Conservation (phyloP, 2,888 invertebrate genomes). For the Synanthedon andrenaeformis region DNA sequence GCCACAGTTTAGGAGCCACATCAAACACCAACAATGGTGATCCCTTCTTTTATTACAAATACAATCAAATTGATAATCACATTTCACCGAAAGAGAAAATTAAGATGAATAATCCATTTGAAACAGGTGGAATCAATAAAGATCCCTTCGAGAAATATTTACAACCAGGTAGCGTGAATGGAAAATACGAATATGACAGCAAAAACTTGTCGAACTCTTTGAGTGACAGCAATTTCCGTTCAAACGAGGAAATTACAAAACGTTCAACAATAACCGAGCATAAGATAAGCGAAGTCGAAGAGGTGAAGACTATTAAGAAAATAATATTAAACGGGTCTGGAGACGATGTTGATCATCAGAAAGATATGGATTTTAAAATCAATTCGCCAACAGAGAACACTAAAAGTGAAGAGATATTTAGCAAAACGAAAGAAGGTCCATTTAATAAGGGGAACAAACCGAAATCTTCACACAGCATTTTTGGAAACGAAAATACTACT, state of each 20-base stretch:
- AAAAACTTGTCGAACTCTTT: constrained; percentile 40
- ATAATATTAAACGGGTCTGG: constrained; percentile 48
- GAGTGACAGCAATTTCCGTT: constrained; percentile 45
- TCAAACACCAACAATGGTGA: constrained; percentile 23
- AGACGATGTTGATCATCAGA: constrained; percentile 8
- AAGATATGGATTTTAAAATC: background rate
- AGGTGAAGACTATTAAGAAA: constrained; percentile 63
- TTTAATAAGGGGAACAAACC: too few species aligned
- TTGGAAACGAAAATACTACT: too few species aligned
- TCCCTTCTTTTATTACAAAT: constrained; percentile 20
- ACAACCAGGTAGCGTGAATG: constrained; percentile 31
- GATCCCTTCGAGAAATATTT: constrained; percentile 53
- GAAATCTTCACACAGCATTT: too few species aligned
- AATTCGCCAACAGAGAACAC: background rate
- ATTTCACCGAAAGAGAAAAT: constrained; percentile 28
- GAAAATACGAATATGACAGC: constrained; percentile 24
- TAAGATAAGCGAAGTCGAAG: constrained; percentile 54
- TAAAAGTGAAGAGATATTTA: too few species aligned
- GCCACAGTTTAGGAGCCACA: constrained; percentile 19
- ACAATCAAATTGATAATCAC: constrained; percentile 23
- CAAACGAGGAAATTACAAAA: constrained; percentile 45
- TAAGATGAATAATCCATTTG: constrained; percentile 42
- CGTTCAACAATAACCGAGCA: constrained; percentile 53
- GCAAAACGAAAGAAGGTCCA: too few species aligned
- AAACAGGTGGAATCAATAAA: constrained; percentile 29